A percentile compares a stretch with the other conserved stretches of the same genome.
These are phyloP conservation scores for Cephus cinctus DNA, from an alignment of 1,140 invertebrate genomes.

Conservation along the genomic window DNA sequence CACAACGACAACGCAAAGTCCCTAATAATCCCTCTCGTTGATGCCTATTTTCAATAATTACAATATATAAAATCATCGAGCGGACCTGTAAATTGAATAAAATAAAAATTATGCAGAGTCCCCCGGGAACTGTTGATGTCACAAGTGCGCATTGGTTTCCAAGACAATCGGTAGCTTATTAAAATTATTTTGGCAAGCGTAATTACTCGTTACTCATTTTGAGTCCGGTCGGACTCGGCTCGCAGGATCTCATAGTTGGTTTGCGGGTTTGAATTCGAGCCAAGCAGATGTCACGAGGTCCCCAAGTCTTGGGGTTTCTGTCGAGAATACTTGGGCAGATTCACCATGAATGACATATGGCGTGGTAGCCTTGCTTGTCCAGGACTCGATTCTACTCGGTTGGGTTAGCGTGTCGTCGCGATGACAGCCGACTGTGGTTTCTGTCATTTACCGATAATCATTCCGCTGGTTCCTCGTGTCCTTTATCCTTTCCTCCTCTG, in stretches of 20 bases:
- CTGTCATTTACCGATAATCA: slow-evolving; percentile 37
- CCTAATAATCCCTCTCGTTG: too few species aligned
- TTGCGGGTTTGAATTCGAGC: slow-evolving; percentile 17
- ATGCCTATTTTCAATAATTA: too few species aligned
- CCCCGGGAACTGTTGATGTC: too few species aligned
- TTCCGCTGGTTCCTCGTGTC: slow-evolving; percentile 22
- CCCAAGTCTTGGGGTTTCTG: background rate
- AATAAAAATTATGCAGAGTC: too few species aligned
- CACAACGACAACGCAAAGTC: too few species aligned
- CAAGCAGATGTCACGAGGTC: slow-evolving; percentile 19
- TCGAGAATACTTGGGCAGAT: background rate
- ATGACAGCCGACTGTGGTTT: slow-evolving; percentile 42
- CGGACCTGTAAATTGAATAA: too few species aligned
- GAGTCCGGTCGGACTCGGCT: slow-evolving; percentile 1
- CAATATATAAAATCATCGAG: too few species aligned
- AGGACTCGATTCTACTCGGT: too few species aligned
- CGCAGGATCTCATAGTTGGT: slow-evolving; percentile 18
- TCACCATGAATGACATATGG: background rate
- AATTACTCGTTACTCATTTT: slow-evolving; percentile 17
- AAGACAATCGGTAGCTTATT: too few species aligned
- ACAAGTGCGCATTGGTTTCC: too few species aligned
- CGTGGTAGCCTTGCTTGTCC: too few species aligned
- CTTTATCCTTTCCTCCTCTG: background rate
- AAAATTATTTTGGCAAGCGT: slow-evolving; percentile 25
- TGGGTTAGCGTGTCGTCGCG: too few species aligned